phyloP scores from a whole-genome alignment of 2,113 vertebrate species.

The Carassius auratus region DNA sequence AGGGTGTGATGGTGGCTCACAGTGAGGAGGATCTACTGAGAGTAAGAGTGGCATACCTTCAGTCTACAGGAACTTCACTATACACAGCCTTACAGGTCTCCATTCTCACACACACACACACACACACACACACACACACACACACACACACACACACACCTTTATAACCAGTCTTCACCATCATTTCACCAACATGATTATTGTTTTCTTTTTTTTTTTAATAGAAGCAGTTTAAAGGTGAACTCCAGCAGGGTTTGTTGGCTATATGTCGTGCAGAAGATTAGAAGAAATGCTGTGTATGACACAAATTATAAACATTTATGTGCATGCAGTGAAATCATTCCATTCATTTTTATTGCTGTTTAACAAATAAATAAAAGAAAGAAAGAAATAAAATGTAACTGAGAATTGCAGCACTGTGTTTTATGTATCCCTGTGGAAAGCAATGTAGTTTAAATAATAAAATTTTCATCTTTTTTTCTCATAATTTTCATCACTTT shows the following conservation, averaged over 20 bases:
- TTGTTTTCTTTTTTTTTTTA: constrained; percentile 3
- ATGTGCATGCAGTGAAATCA: neutral
- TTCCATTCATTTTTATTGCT: neutral
- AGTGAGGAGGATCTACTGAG: constrained; percentile 74
- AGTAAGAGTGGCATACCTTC: constrained; percentile 67
- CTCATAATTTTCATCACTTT: neutral
- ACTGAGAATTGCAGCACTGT: neutral
- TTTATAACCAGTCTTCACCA: neutral
- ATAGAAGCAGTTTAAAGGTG: constrained; percentile 71
- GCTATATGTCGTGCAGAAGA: constrained; percentile 74
- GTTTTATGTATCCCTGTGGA: neutral
- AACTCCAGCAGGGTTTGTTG: constrained; percentile 68
- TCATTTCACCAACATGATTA: too few species aligned
- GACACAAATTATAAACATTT: neutral
- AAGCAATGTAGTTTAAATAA: too few species aligned
- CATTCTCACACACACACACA: neutral
- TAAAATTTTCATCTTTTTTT: neutral
- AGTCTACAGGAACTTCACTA: constrained; percentile 70
- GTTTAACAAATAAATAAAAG: neutral
- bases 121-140: neutral
- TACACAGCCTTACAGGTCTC: constrained; percentile 71
- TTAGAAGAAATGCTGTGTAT: constrained; percentile 43
- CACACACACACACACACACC: neutral
- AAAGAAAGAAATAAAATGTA: neutral
- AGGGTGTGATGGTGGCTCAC: constrained; percentile 72